Percentiles rank a stretch among this genome's conserved stretches.
These are phyloP conservation scores for Takifugu flavidus DNA, from an alignment of 2,113 vertebrate species.

Conservation along the genomic window DNA sequence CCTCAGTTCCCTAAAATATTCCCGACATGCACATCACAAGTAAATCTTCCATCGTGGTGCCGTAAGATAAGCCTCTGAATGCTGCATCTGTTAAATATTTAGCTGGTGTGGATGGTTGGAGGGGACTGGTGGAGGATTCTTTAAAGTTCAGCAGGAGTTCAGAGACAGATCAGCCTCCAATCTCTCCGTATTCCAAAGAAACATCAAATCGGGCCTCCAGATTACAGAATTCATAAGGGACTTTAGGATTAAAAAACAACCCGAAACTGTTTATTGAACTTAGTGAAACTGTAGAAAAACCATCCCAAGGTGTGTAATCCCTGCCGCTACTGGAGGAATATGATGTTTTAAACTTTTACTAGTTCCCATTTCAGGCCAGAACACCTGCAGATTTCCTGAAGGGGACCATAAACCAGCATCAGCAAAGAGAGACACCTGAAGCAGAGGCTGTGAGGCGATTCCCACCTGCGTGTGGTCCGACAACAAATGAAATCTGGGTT, in stretches of 20 bases:
- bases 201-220: slow-evolving; percentile 5
- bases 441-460: not conserved
- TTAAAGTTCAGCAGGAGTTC: slow-evolving; percentile 28
- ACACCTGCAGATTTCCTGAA: slow-evolving; percentile 19
- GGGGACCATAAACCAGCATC: not conserved
- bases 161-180: slow-evolving; percentile 13
- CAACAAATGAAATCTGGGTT: slow-evolving; percentile 18
- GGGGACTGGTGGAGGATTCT: slow-evolving; percentile 6
- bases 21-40: not conserved
- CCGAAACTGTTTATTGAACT: no score
- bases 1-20: not conserved
- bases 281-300: no score
- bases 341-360: not conserved
- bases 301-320: no score
- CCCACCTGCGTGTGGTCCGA: slow-evolving; percentile 34
- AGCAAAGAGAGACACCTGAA: slow-evolving; percentile 33
- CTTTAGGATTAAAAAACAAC: no score
- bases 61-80: not conserved
- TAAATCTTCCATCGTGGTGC: not conserved
- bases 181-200: slow-evolving; percentile 23
- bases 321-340: not conserved
- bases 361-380: slow-evolving; percentile 28
- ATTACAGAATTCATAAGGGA: slow-evolving; percentile 1
- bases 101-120: not conserved
- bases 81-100: not conserved